A percentile compares a stretch with the other conserved stretches of the same genome.
These are phyloP conservation scores for Syndactyla subalaris DNA, from an alignment of 2,797 vertebrate genomes.

Conservation along the genomic window DNA sequence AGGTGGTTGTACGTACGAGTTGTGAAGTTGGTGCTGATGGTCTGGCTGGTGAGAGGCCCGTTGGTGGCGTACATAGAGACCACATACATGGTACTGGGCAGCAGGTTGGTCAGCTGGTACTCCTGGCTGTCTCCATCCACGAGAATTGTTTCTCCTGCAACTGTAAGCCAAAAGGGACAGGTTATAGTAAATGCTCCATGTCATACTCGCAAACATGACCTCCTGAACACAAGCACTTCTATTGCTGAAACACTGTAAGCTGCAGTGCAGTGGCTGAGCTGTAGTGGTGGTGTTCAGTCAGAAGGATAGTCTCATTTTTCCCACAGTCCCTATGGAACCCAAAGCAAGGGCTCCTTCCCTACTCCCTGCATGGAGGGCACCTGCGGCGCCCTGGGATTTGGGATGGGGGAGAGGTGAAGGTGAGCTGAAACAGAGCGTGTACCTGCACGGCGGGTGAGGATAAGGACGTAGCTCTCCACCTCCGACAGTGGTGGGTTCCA, in stretches of 20 bases:
- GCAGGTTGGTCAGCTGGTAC: conserved; percentile 88
- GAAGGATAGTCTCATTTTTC: background rate
- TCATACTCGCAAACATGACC: background rate
- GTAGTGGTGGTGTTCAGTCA: background rate
- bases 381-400: background rate
- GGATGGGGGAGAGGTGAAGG: background rate
- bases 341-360: background rate
- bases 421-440: background rate
- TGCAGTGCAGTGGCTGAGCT: background rate
- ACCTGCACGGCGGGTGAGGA: conserved; percentile 88
- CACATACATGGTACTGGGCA: conserved; percentile 90
- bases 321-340: background rate
- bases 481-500: conserved; percentile 87
- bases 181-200: background rate
- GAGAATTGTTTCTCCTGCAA: conserved; percentile 91
- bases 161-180: conserved; percentile 70
- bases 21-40: conserved; percentile 89
- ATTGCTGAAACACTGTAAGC: background rate
- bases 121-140: conserved; percentile 90
- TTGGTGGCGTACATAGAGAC: conserved; percentile 90
- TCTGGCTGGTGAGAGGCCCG: conserved; percentile 90
- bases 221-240: background rate
- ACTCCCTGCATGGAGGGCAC: background rate
- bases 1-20: conserved; percentile 84
- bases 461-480: conserved; percentile 91